Conservation (phyloP, 2,113 vertebrate genomes). For the Antennarius striatus region DNA sequence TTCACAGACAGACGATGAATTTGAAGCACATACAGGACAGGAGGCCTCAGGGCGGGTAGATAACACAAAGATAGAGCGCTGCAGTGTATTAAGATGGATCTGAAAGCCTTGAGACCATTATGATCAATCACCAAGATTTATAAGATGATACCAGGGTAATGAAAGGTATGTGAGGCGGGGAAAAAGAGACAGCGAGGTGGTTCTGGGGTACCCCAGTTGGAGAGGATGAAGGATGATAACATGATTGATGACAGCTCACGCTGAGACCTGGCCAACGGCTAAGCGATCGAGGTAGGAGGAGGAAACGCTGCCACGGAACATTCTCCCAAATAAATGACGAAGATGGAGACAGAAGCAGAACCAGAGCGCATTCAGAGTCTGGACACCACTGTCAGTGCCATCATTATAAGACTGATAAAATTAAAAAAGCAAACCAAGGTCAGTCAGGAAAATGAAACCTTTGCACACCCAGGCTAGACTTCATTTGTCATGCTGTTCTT, state of each 20-base stretch:
- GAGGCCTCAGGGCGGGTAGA: conserved; percentile 43
- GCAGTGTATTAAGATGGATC: conserved; percentile 23
- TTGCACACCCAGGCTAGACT: no score
- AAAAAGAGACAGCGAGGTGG: conserved; percentile 51
- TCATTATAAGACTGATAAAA: no score
- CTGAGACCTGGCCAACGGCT: conserved; percentile 49
- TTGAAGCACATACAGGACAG: conserved; percentile 13
- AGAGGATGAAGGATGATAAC: conserved; percentile 61
- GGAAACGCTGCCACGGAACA: conserved; percentile 20
- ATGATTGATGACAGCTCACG: conserved; percentile 58
- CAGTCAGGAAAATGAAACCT: no score
- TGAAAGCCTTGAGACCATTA: conserved; percentile 33
- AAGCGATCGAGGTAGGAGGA: conserved; percentile 41
- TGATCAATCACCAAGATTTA: conserved; percentile 47
- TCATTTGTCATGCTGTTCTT: no score
- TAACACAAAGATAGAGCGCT: conserved; percentile 16
- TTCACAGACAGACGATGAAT: conserved; percentile 11
- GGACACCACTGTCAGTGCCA: no score
- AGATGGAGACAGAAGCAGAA: no score
- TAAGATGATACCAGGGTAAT: conserved; percentile 42
- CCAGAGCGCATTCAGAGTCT: no score
- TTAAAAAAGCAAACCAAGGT: no score
- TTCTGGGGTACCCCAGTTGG: conserved; percentile 24
- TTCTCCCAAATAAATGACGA: not conserved
- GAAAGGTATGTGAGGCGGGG: conserved; percentile 52